phyloP scores from a whole-genome alignment of 2,888 invertebrate genomes.

The Bellardia pandia region DNA sequence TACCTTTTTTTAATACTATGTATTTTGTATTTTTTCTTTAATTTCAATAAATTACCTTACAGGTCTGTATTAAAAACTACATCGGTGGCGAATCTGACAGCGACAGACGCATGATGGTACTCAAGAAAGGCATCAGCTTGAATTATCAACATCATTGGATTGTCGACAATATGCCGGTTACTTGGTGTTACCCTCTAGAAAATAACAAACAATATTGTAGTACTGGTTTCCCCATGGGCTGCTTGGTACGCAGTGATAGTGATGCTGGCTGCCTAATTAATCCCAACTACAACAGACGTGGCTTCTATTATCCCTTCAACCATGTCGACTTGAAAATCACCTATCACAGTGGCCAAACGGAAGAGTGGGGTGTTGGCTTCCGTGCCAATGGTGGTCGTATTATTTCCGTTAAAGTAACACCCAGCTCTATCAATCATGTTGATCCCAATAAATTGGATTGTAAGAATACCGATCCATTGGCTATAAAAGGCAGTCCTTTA shows the following conservation, averaged over 20 bases:
- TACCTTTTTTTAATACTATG: not conserved
- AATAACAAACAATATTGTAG: slow-evolving; percentile 93
- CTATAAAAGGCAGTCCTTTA: slow-evolving; percentile 87
- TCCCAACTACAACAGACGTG: slow-evolving; percentile 86
- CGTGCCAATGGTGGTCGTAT: slow-evolving; percentile 94
- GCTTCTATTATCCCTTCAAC: slow-evolving; percentile 97
- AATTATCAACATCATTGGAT: slow-evolving; percentile 99
- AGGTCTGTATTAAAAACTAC: slow-evolving; percentile 89
- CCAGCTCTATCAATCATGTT: slow-evolving; percentile 86
- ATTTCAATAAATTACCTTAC: slow-evolving; percentile 13
- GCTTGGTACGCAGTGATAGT: slow-evolving; percentile 88
- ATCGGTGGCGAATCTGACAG: slow-evolving; percentile 87
- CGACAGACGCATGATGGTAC: slow-evolving; percentile 89
- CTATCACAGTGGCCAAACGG: slow-evolving; percentile 94
- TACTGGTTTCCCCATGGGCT: slow-evolving; percentile 99
- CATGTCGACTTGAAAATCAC: slow-evolving; percentile 97
- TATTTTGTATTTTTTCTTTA: not conserved
- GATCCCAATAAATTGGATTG: slow-evolving; percentile 85
- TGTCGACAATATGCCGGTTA: slow-evolving; percentile 99
- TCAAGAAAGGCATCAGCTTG: slow-evolving; percentile 95
- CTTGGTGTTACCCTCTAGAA: slow-evolving; percentile 95
- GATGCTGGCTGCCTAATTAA: slow-evolving; percentile 87
- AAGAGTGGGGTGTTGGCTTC: slow-evolving; percentile 94
- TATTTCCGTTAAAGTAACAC: slow-evolving; percentile 89
- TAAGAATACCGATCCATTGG: slow-evolving; percentile 87